These are phyloP conservation scores for Slavum lentiscoides DNA, from an alignment of 2,888 invertebrate species.

Conservation along the genomic window DNA sequence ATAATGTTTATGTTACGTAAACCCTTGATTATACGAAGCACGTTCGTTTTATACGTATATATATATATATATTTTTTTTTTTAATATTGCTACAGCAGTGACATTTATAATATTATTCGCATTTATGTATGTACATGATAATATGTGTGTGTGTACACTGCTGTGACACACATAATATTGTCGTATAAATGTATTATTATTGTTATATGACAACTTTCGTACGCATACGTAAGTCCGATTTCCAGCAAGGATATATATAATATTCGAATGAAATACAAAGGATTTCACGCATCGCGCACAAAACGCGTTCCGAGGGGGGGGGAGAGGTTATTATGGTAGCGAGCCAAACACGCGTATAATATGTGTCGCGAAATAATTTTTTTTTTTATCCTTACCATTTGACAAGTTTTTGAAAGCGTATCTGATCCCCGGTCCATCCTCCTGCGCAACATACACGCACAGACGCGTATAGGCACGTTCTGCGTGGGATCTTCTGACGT, in stretches of 20 bases:
- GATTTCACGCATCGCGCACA: conserved; percentile 17
- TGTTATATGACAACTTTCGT: neutral
- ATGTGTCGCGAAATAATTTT: neutral
- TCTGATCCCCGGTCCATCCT: neutral
- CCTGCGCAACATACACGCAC: neutral
- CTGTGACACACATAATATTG: neutral
- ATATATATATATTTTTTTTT: too few relatives aligned
- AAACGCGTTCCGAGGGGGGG: neutral
- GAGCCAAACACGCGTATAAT: neutral
- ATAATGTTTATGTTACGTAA: neutral
- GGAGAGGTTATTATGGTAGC: conserved; percentile 9
- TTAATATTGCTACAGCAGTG: too few relatives aligned
- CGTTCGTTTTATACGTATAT: too few relatives aligned
- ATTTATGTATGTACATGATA: neutral
- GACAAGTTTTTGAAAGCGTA: neutral
- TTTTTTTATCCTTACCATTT: conserved; percentile 2
- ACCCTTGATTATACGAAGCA: neutral
- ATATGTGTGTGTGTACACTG: neutral
- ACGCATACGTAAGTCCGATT: neutral
- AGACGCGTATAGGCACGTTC: neutral
- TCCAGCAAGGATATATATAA: neutral
- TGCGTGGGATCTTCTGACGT: neutral
- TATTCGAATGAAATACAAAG: conserved; percentile 10
- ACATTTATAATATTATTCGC: too few relatives aligned
- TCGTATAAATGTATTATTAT: neutral